These are phyloP conservation scores for Rhineura floridana DNA, from an alignment of 2,113 vertebrate species.

Conservation along the genomic window DNA sequence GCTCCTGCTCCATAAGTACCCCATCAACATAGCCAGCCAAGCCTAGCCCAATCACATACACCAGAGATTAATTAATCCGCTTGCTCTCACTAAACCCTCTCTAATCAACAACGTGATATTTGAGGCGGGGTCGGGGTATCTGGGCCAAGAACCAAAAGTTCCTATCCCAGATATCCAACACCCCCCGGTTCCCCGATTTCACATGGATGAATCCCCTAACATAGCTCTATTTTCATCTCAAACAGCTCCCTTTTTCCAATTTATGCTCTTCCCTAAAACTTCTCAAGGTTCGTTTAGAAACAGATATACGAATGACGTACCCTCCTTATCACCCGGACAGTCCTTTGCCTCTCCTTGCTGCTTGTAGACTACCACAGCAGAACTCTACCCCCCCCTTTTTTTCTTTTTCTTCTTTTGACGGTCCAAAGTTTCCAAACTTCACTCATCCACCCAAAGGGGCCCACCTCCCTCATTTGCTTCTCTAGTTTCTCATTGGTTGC, in stretches of 20 bases:
- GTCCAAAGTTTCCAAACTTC: conserved; percentile 20
- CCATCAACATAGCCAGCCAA: not conserved
- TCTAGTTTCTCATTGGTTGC: conserved; percentile 9
- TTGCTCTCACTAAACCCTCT: no score
- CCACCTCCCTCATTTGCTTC: not conserved
- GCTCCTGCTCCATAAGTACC: not conserved
- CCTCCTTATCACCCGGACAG: not conserved
- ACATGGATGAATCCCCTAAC: no score
- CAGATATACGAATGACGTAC: not conserved
- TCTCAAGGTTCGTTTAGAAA: not conserved
- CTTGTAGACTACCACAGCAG: not conserved
- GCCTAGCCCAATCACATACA: no score
- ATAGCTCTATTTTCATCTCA: not conserved
- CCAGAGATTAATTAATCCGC: not conserved
- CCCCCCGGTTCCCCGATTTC: not conserved
- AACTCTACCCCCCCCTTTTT: not conserved
- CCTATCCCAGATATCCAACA: not conserved
- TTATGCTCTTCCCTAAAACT: not conserved
- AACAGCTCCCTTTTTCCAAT: no score
- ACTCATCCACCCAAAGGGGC: not conserved
- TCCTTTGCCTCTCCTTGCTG: not conserved
- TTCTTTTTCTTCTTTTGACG: not conserved
- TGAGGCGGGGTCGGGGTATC: no score
- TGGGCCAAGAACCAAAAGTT: not conserved
- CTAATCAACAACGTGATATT: not conserved